Evolutionary conservation across 1,140 invertebrate genomes (phyloP).

Genomic region (Drosophila santomea): DNA sequence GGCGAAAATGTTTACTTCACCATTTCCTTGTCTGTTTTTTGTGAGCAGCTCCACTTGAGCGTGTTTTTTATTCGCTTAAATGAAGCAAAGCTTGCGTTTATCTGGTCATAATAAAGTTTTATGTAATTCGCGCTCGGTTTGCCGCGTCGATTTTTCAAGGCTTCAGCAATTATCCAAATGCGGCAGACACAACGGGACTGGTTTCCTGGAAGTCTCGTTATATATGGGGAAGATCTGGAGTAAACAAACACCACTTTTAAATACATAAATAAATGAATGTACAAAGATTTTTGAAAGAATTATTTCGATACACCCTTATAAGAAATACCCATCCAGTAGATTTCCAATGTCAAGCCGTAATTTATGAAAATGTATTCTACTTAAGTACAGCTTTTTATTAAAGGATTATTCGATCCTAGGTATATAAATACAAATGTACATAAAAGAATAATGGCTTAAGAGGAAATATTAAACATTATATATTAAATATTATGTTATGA

Average conservation of each 20-base stretch:
- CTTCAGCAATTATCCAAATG: slow-evolving; percentile 49
- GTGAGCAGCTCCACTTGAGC: slow-evolving; percentile 5
- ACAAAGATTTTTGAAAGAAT: not conserved
- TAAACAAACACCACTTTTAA: slow-evolving; percentile 11
- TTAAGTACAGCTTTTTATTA: too few relatives aligned
- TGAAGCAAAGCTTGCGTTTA: slow-evolving; percentile 30
- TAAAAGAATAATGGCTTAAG: too few relatives aligned
- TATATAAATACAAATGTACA: too few relatives aligned
- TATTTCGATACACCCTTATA: not conserved
- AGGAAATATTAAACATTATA: too few relatives aligned
- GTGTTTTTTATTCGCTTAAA: not conserved
- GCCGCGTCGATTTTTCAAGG: slow-evolving; percentile 34
- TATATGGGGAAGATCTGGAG: not conserved
- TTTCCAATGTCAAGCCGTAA: too few relatives aligned
- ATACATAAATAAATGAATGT: slow-evolving; percentile 4
- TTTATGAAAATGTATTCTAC: too few relatives aligned
- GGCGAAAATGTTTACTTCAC: slow-evolving; percentile 24
- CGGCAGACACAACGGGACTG: slow-evolving; percentile 21
- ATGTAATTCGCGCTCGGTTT: slow-evolving; percentile 31
- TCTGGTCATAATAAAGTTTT: slow-evolving; percentile 46
- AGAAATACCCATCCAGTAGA: too few relatives aligned
- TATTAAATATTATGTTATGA: too few relatives aligned
- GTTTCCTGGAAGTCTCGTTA: slow-evolving; percentile 21
- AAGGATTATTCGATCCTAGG: too few relatives aligned
- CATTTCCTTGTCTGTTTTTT: slow-evolving; percentile 21